A percentile compares a stretch with the other conserved stretches of the same genome.
Evolutionary conservation across 2,797 vertebrate species (phyloP).

Genomic region (Chelonia mydas): DNA sequence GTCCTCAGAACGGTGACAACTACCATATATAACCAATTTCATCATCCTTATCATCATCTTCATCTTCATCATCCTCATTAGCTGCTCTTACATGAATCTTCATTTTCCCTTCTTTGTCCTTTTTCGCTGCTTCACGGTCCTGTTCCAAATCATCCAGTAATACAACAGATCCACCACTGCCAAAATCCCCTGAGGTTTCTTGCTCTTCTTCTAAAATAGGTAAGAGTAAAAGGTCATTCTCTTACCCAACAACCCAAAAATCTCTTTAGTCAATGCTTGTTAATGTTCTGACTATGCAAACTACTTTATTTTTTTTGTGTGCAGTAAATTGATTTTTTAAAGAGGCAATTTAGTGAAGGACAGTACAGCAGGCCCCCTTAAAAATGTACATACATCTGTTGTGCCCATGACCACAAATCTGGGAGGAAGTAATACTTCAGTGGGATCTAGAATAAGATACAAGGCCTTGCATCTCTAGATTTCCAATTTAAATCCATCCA

Average conservation of each 20-base stretch:
- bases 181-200: constrained; percentile 95
- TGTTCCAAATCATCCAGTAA: constrained; percentile 92
- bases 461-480: constrained; percentile 14
- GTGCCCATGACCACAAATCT: not conserved
- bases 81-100: constrained; percentile 88
- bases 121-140: constrained; percentile 82
- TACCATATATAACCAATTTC: constrained; percentile 97
- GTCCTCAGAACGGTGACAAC: constrained; percentile 87
- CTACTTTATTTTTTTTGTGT: not conserved
- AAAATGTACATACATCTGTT: not conserved
- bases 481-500: constrained; percentile 25
- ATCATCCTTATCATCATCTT: constrained; percentile 95
- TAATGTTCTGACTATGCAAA: not conserved
- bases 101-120: constrained; percentile 89
- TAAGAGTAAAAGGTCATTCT: constrained; percentile 49
- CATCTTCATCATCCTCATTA: constrained; percentile 94
- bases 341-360: not conserved
- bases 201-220: constrained; percentile 90
- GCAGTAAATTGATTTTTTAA: not conserved
- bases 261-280: not conserved
- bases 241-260: not conserved
- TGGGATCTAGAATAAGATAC: not conserved
- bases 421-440: not conserved
- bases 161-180: constrained; percentile 91
- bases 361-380: accelerated